Evolutionary conservation across 2,113 vertebrate species (phyloP).

Genomic region (Embiotoca jacksoni): DNA sequence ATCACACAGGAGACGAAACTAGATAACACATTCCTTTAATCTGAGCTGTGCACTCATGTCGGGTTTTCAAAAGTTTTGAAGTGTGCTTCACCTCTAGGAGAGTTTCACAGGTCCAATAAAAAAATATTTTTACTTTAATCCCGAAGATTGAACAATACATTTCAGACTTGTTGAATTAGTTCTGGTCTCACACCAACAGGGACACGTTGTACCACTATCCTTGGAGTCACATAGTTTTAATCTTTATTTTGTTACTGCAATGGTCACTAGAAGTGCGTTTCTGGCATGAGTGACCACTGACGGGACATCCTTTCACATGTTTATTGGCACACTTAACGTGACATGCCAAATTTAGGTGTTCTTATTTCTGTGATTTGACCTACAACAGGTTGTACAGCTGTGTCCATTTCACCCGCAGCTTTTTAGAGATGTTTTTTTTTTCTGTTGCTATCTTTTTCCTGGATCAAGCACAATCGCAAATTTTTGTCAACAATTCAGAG

Average conservation of each 20-base stretch:
- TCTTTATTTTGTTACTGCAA: neutral
- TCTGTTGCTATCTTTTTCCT: neutral
- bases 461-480: neutral
- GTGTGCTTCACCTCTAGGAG: neutral
- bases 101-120: neutral
- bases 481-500: neutral
- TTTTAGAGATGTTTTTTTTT: neutral
- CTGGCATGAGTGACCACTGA: too few species aligned
- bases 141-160: conserved; percentile 29
- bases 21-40: neutral
- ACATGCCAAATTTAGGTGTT: neutral
- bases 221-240: neutral
- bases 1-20: neutral
- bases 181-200: neutral
- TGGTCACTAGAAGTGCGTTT: too few species aligned
- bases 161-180: neutral
- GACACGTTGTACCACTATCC: neutral
- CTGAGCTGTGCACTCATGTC: neutral
- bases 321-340: too few species aligned
- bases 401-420: neutral
- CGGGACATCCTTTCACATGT: too few species aligned
- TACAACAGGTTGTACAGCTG: too few species aligned
- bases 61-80: neutral
- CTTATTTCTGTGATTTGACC: too few species aligned
- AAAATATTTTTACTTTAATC: conserved; percentile 8